Percentiles rank a stretch among this genome's conserved stretches.
Conservation (phyloP, 2,888 invertebrate genomes). For the Cheilosia scutellata region DNA sequence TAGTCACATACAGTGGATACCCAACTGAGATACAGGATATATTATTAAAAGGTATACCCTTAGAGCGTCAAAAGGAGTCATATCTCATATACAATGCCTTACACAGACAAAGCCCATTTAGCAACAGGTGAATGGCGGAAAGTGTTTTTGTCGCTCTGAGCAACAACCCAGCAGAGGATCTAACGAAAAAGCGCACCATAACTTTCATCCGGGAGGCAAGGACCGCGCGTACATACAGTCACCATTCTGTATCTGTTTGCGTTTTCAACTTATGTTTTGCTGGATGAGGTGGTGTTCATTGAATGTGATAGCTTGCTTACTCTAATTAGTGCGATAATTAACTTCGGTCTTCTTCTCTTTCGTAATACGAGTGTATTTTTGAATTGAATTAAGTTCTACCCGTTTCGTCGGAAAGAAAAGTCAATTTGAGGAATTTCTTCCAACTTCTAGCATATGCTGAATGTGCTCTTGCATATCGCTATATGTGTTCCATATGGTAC, state of each 20-base stretch:
- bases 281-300: conserved; percentile 41
- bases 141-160: conserved; percentile 35
- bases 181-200: not conserved
- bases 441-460: conserved; percentile 8
- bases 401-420: not conserved
- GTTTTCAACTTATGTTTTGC: conserved; percentile 5
- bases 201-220: conserved; percentile 8
- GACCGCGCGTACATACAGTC: not conserved
- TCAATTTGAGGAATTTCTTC: conserved; percentile 4
- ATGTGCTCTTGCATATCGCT: not conserved
- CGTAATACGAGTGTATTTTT: not conserved
- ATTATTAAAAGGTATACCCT: conserved; percentile 14
- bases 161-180: conserved; percentile 6
- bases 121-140: conserved; percentile 72
- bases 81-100: not conserved
- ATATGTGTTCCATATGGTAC: conserved; percentile 48
- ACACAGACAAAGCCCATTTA: conserved; percentile 53
- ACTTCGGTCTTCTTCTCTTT: not conserved
- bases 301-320: conserved; percentile 35
- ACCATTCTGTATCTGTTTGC: not conserved
- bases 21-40: conserved; percentile 49
- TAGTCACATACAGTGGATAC: conserved; percentile 31
- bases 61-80: not conserved
- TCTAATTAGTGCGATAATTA: conserved; percentile 50
- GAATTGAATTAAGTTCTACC: not conserved